Base-by-base conservation (phyloP, 2,113 vertebrate species). In the Oplegnathus fasciatus region DNA sequence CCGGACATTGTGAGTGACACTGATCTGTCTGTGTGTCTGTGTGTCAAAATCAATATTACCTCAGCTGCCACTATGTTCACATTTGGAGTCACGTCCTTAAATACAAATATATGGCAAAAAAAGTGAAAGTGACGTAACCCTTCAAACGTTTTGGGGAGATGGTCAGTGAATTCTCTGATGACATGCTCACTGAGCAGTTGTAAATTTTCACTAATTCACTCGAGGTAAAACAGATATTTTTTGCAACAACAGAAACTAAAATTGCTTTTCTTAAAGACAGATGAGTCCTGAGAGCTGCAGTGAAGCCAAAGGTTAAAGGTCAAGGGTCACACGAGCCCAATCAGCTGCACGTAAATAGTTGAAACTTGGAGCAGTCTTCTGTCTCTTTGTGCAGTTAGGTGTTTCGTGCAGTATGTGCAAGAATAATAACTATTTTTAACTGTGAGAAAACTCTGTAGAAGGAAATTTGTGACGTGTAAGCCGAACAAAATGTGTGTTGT, bases 401-500 rank as follows among this genome's bases (percentile, higher is more conserved):
- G 48, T 72, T 52, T 26, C 6, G 14, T 57, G 18, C 44, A 8
- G 11, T 48, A 11, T 6, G 5, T 57, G 67, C 20, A 57, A 32
- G 24, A 80, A 76, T 58, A 34, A 4, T 0, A n/a, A n/a, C 28
- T 22, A 26, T 44, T 76, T 73, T 64, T 46, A 30, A 86, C 71
- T 80, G 78, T 77, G 65, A 73, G 73, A 82, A 86, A 88, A 66
- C 55, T 58, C 30, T 22, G 52, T 6, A 20, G 22, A 58, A 17
- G 34, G 32, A 40, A 61, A 71, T 50, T 44, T 67, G 57, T 90
- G 91, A 90, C 85, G 83, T 78, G 54, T 34, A 6, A 83, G 61
- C 40, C 20, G 48, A 91, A 92, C 89, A 92, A 83, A 88, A 86
- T 61, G 2, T n/a, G 79, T 50, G 72, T 91, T 92, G 86, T 91